phyloP scores from a whole-genome alignment of 1,140 invertebrate species.

The Meteorus sp. region DNA sequence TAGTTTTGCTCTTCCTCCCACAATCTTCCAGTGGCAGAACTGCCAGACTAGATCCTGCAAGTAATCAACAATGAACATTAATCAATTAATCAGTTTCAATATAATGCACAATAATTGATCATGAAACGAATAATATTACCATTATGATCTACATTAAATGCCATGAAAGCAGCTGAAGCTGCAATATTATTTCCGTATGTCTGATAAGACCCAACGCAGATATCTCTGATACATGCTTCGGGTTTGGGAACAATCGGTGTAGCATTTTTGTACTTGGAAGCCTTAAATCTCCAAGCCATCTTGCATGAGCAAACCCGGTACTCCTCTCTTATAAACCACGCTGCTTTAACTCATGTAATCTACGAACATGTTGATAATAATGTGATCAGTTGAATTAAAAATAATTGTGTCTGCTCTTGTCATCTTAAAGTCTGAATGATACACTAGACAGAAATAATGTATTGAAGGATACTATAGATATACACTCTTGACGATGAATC shows the following conservation, averaged over 20 bases:
- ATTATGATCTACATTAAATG: slow-evolving; percentile 87
- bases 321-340: slow-evolving; percentile 16
- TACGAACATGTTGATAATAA: no score
- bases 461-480: no score
- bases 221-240: slow-evolving; percentile 86
- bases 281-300: slow-evolving; percentile 95
- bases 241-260: slow-evolving; percentile 89
- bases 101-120: no score
- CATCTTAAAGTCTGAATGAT: no score
- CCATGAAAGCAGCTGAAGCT: slow-evolving; percentile 89
- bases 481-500: no score
- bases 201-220: slow-evolving; percentile 86
- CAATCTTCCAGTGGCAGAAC: slow-evolving; percentile 83
- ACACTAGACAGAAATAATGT: no score
- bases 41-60: slow-evolving; percentile 79
- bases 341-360: slow-evolving; percentile 54
- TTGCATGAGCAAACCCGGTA: slow-evolving; percentile 43
- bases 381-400: no score
- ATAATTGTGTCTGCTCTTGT: no score
- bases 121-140: no score
- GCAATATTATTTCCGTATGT: slow-evolving; percentile 93
- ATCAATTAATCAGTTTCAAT: no score
- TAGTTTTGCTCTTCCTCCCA: slow-evolving; percentile 82
- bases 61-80: neutral
- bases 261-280: slow-evolving; percentile 96